A percentile compares a stretch with the other conserved stretches of the same genome.
phyloP scores from a whole-genome alignment of 2,113 vertebrate species.

The Cryptomyrus ogoouensis region DNA sequence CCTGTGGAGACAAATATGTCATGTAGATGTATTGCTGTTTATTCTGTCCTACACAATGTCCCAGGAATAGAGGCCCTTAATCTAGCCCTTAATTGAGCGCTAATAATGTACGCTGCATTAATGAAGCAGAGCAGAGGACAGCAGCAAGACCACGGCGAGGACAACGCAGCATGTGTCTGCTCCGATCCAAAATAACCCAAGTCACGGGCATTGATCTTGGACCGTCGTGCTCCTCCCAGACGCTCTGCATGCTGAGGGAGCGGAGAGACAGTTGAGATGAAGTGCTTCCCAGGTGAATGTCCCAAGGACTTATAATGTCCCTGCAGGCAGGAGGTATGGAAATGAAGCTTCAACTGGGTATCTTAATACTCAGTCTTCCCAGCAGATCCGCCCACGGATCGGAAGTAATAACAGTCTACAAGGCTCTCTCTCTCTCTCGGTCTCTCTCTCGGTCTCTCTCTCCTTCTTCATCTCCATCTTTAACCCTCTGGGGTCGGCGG shows the following conservation, averaged over 20 bases:
- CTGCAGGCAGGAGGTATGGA: neutral
- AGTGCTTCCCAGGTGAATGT: neutral
- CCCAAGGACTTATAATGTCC: neutral
- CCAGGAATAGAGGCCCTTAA: neutral
- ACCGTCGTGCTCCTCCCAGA: neutral
- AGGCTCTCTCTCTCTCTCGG: neutral
- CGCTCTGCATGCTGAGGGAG: neutral
- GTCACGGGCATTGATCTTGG: neutral
- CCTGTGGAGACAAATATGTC: neutral
- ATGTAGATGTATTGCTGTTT: neutral
- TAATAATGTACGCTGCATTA: neutral
- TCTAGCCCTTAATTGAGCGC: neutral
- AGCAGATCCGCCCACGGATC: neutral
- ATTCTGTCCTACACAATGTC: neutral
- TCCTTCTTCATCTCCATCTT: neutral
- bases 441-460: neutral
- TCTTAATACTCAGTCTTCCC: neutral
- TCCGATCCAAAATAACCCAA: neutral
- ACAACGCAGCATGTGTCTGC: neutral
- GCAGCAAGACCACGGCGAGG: neutral
- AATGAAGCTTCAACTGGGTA: neutral
- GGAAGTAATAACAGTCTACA: neutral
- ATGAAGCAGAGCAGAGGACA: neutral
- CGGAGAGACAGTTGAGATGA: neutral
- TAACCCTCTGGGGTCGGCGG: no score